Base-by-base conservation (phyloP, 2,113 vertebrate genomes). In the Jacana jacana region DNA sequence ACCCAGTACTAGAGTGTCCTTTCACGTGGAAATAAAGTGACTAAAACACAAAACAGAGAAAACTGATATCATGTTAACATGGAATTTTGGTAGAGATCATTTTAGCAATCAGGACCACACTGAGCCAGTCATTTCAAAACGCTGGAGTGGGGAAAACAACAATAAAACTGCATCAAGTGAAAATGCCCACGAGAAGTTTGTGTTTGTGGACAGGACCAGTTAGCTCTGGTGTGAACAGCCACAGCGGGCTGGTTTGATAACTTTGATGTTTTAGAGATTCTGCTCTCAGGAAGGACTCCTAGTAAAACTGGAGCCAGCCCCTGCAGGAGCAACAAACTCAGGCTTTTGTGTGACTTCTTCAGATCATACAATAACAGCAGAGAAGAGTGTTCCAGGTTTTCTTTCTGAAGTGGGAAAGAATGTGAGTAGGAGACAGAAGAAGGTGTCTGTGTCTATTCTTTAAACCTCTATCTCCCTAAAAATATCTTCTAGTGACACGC, bases 71-170 rank as follows among this genome's bases (percentile, higher is more conserved):
- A 35, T 28, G 70, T 46, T 31, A 86, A 68, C 16, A 23, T 2
- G 6, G 75, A 60, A 55, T 57, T 79, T 54, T 60, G 30, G 20
- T 35, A 78, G 30, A 81, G 11, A 51, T 5, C 7, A 37, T 57
- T 87, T 65, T 4, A 57, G 28, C 12, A 30, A 44, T 17, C 1
- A 1, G 31, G 13, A 13, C 22, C 40, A 23, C 0, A 1, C 0
- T 55, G 33, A 86, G 44, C 13, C 44, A 35, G 37, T 30, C 64
- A 54, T 58, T 83, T 88, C 60, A 66, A 69, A 88, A 88, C n/a
- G 80, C 17, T n/a, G n/a, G 33, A 11, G 30, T 60, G 17, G n/a
- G 25, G 46, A 80, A 94, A 81, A 14, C 13, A 85, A 51, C 28
- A 87, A 66, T 23, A 77, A 54, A 66, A 73, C 17, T 49, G 15